Conservation (phyloP, 2,888 invertebrate species). For the Synergus gifuensis region DNA sequence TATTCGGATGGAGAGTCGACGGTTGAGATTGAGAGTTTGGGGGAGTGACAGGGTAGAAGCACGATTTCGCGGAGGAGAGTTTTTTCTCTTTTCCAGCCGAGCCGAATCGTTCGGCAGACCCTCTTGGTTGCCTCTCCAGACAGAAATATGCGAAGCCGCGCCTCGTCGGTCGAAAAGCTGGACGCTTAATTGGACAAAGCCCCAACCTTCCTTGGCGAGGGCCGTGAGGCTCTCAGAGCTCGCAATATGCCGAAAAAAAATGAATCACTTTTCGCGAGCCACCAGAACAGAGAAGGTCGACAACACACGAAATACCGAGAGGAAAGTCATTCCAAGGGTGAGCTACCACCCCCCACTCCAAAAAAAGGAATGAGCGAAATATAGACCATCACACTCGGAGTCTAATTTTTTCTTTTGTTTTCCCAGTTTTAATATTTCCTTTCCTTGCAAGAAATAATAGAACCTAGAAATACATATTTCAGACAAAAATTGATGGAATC, state of each 20-base stretch:
- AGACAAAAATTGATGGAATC: not conserved
- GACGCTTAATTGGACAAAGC: conserved; percentile 78
- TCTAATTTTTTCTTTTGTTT: not conserved
- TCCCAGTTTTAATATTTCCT: not conserved
- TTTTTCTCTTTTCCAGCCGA: conserved; percentile 66
- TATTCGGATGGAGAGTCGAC: conserved; percentile 59
- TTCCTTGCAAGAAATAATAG: not conserved
- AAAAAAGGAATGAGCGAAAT: not conserved
- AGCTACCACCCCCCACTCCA: not conserved
- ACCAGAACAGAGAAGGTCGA: conserved; percentile 46
- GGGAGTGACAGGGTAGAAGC: conserved; percentile 47
- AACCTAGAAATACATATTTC: not conserved
- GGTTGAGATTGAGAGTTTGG: conserved; percentile 51
- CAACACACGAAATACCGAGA: conserved; percentile 48
- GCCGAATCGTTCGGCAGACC: conserved; percentile 58
- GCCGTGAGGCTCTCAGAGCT: conserved; percentile 66
- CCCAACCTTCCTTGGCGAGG: conserved; percentile 69
- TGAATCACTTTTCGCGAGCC: conserved; percentile 67
- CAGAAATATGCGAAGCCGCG: conserved; percentile 74
- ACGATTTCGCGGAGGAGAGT: conserved; percentile 60
- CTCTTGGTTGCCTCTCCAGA: conserved; percentile 68
- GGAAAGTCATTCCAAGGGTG: conserved; percentile 8
- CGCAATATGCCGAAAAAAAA: conserved; percentile 74
- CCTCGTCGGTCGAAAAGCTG: conserved; percentile 71
- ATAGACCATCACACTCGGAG: not conserved